phyloP scores from a whole-genome alignment of 1,140 invertebrate genomes.

The Drosophila lacertosa region DNA sequence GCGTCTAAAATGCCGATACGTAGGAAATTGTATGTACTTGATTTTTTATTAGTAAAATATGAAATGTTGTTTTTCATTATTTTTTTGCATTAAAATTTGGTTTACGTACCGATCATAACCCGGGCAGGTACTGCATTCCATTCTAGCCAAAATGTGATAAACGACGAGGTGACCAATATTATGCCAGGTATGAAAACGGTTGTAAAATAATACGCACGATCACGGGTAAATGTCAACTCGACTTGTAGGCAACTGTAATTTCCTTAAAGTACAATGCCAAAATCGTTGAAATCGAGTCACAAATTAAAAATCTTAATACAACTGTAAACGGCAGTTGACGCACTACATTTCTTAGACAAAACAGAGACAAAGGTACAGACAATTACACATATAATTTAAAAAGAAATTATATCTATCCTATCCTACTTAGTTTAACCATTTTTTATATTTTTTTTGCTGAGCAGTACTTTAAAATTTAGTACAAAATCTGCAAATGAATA shows the following conservation, averaged over 20 bases:
- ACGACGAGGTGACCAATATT: slow-evolving; percentile 96
- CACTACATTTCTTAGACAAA: slow-evolving; percentile 30
- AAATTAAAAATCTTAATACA: slow-evolving; percentile 52
- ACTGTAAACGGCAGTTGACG: slow-evolving; percentile 14
- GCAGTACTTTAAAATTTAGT: not conserved
- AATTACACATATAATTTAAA: slow-evolving; percentile 17
- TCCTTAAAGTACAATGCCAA: slow-evolving; percentile 87
- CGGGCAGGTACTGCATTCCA: slow-evolving; percentile 97
- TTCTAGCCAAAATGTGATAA: slow-evolving; percentile 95
- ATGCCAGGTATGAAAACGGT: slow-evolving; percentile 98
- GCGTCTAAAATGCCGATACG: slow-evolving; percentile 31
- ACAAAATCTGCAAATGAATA: slow-evolving; percentile 1
- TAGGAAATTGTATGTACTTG: slow-evolving; percentile 47
- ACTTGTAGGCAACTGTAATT: slow-evolving; percentile 97
- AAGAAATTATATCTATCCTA: slow-evolving; percentile 29
- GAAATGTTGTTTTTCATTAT: slow-evolving; percentile 8
- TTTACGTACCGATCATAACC: slow-evolving; percentile 93
- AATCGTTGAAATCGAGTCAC: slow-evolving; percentile 47
- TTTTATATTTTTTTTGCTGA: not conserved
- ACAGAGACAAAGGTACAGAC: slow-evolving; percentile 44
- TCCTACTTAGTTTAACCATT: slow-evolving; percentile 14
- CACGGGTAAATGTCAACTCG: slow-evolving; percentile 95
- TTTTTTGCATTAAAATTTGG: slow-evolving; percentile 18
- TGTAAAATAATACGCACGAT: slow-evolving; percentile 97
- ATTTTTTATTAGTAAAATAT: slow-evolving; percentile 12